These are phyloP conservation scores for Colossoma macropomum DNA, from an alignment of 2,113 vertebrate genomes.

Conservation along the genomic window DNA sequence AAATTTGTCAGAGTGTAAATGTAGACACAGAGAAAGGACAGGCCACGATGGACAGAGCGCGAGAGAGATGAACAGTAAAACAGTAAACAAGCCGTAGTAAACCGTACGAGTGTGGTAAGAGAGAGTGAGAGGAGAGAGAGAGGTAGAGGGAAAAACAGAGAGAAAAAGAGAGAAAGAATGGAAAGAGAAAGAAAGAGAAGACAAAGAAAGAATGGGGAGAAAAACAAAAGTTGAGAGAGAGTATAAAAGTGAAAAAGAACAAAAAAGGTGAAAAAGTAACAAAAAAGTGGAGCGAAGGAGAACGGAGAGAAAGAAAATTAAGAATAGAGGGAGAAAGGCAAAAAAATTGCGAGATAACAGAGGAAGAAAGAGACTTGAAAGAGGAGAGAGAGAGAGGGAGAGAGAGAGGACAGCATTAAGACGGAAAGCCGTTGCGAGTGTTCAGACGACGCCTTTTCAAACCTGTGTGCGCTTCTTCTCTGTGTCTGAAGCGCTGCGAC, in stretches of 20 bases:
- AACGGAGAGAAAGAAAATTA: no score
- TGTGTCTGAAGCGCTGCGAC: no score
- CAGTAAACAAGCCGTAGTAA: slow-evolving; percentile 50
- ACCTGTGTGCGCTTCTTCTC: no score
- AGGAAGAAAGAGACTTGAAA: no score
- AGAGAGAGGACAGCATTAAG: neutral
- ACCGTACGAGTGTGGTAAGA: slow-evolving; percentile 41
- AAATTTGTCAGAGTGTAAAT: neutral
- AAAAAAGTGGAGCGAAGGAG: no score
- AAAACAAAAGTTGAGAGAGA: no score
- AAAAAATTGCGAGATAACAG: no score
- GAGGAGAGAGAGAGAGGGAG: neutral
- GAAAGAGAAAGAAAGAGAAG: no score
- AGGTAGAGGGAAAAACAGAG: neutral
- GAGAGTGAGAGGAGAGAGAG: slow-evolving; percentile 15
- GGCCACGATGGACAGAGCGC: neutral
- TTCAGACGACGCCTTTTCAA: no score
- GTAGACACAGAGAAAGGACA: slow-evolving; percentile 2
- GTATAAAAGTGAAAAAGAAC: no score
- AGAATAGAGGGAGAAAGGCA: no score
- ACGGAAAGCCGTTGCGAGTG: neutral
- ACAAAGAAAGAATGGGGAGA: no score
- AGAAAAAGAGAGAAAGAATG: slow-evolving; percentile 20
- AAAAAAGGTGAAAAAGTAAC: slow-evolving; percentile 42
- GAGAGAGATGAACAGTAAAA: slow-evolving; percentile 16